Conservation (phyloP, 2,888 invertebrate genomes). For the Dichetophora obliterata region DNA sequence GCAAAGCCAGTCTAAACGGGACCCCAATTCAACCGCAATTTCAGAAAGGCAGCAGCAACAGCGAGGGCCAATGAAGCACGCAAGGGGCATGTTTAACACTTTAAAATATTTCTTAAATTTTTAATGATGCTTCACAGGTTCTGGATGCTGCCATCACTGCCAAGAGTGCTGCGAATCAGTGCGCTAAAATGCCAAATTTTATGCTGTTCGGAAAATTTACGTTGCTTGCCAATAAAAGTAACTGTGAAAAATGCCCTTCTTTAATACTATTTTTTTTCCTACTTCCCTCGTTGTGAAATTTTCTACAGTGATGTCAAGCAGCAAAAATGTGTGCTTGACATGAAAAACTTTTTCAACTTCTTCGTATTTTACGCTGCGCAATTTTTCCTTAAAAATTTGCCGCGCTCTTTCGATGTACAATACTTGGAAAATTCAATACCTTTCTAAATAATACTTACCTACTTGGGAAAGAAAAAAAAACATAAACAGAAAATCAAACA, state of each 20-base stretch:
- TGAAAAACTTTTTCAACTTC: constrained; percentile 17
- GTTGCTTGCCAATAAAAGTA: not conserved
- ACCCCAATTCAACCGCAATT: constrained; percentile 26
- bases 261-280: not conserved
- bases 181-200: not conserved
- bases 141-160: not conserved
- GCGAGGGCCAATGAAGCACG: not conserved
- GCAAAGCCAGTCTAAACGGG: not conserved
- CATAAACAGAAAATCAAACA: no score
- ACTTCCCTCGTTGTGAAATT: not conserved
- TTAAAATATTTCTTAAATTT: constrained; percentile 24
- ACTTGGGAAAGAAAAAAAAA: no score
- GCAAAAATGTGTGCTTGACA: constrained; percentile 27
- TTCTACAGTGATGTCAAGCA: not conserved
- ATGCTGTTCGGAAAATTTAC: not conserved
- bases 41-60: not conserved
- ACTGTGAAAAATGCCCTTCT: not conserved
- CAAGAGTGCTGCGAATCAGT: not conserved
- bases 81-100: constrained; percentile 15
- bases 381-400: no score
- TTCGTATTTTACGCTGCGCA: no score
- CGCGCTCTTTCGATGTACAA: no score
- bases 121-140: constrained; percentile 4
- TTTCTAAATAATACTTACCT: no score
- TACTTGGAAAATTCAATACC: no score